Evolutionary conservation across 2,888 invertebrate species (phyloP).

Genomic region (Caenorhabditis sinica): DNA sequence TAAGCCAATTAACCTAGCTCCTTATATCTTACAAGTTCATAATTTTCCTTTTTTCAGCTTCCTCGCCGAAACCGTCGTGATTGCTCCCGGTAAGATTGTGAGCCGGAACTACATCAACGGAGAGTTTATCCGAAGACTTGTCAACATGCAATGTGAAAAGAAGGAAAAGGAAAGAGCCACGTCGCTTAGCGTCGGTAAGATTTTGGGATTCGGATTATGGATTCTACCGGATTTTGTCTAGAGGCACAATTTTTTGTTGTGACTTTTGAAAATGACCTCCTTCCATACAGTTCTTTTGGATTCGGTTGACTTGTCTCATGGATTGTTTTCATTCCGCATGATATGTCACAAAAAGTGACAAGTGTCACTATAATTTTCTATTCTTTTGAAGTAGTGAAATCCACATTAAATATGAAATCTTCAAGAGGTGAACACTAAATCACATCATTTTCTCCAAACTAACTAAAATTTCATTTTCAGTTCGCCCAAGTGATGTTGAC

Average conservation of each 20-base stretch:
- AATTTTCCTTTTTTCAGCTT: constrained; percentile 85
- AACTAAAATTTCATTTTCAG: constrained; percentile 21
- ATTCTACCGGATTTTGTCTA: too few species aligned
- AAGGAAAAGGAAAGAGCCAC: constrained; percentile 7
- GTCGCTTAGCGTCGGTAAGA: neutral
- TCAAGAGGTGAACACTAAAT: neutral
- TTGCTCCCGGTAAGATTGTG: constrained; percentile 98
- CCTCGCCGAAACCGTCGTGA: constrained; percentile 94
- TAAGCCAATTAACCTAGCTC: too few species aligned
- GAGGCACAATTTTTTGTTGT: neutral
- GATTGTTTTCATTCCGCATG: constrained; percentile 31
- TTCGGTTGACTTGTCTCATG: constrained; percentile 31
- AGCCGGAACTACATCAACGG: constrained; percentile 89
- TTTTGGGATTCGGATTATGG: neutral
- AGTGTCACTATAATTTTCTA: too few species aligned
- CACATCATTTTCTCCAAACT: too few species aligned
- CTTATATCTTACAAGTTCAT: neutral
- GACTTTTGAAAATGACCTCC: neutral
- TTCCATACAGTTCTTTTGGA: neutral
- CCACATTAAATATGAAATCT: constrained; percentile 1
- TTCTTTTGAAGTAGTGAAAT: neutral
- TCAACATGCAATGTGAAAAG: constrained; percentile 62
- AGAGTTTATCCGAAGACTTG: constrained; percentile 74
- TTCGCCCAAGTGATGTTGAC: constrained; percentile 14
- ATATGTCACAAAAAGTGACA: constrained; percentile 4